phyloP scores from a whole-genome alignment of 2,113 vertebrate genomes.

The Zosterops lateralis region DNA sequence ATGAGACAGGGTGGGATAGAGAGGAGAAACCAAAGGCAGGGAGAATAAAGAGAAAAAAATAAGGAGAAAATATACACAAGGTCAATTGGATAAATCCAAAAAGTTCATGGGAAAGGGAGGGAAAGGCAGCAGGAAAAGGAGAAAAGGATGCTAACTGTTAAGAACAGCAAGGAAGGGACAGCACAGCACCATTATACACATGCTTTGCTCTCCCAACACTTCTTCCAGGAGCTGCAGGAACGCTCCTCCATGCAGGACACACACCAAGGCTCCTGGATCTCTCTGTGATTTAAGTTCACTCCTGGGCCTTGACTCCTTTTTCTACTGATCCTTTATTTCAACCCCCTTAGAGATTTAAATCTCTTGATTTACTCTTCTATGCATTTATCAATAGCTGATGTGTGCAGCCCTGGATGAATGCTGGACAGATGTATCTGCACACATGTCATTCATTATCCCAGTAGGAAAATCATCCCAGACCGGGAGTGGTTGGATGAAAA shows the following conservation, averaged over 20 bases:
- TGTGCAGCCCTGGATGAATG: rapidly evolving
- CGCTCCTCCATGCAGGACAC: neutral
- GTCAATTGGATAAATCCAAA: neutral
- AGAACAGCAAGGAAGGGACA: constrained; percentile 57
- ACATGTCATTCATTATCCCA: neutral
- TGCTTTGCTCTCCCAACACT: neutral
- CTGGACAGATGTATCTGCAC: rapidly evolving
- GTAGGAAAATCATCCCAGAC: neutral
- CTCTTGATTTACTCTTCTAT: neutral
- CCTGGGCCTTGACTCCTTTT: neutral
- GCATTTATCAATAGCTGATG: neutral
- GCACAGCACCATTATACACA: neutral
- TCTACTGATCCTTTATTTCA: neutral
- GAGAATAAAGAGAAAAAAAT: neutral
- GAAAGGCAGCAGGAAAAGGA: constrained; percentile 54
- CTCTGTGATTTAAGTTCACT: neutral
- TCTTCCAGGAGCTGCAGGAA: neutral
- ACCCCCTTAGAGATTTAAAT: neutral
- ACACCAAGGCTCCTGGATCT: neutral
- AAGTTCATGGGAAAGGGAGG: constrained; percentile 2
- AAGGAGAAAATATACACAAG: neutral
- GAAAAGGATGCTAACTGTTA: constrained; percentile 71
- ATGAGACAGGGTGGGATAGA: neutral
- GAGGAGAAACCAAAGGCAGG: neutral
- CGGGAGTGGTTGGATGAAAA: neutral